Conservation (phyloP, 1,140 invertebrate species). For the Carposina sasakii region DNA sequence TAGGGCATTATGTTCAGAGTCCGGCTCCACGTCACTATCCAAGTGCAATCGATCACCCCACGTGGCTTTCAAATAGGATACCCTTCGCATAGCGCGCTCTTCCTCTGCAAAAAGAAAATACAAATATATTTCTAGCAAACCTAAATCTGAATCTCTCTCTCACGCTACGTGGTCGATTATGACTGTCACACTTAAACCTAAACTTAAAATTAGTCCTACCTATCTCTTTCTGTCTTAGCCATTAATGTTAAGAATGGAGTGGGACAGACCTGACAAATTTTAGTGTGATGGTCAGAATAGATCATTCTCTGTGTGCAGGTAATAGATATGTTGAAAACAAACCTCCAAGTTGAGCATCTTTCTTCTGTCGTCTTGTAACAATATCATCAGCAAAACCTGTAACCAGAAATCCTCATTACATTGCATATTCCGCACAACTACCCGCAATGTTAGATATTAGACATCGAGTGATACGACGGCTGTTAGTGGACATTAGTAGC, state of each 20-base stretch:
- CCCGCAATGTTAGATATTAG: conserved; percentile 37
- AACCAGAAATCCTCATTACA: conserved; percentile 17
- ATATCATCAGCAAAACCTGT: conserved; percentile 72
- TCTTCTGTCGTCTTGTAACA: conserved; percentile 76
- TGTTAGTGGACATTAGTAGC: conserved; percentile 61
- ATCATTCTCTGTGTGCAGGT: no score
- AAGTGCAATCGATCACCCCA: conserved; percentile 80
- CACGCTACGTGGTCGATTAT: no score
- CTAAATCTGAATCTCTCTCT: no score
- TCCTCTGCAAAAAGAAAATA: conserved; percentile 74
- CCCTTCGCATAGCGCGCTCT: conserved; percentile 87
- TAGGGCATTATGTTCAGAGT: conserved; percentile 75
- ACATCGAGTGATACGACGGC: conserved; percentile 43
- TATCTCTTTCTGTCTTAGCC: no score
- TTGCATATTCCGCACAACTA: not conserved
- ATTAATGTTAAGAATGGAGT: no score
- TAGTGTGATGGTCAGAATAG: no score
- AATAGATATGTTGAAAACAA: conserved; percentile 20
- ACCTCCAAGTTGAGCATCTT: conserved; percentile 70
- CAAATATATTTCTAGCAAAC: no score
- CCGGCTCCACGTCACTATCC: conserved; percentile 78
- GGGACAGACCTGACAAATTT: no score
- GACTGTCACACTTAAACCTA: no score
- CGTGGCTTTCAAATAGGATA: conserved; percentile 94
- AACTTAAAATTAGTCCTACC: no score